phyloP scores from a whole-genome alignment of 2,113 vertebrate genomes.

The Corapipo altera region DNA sequence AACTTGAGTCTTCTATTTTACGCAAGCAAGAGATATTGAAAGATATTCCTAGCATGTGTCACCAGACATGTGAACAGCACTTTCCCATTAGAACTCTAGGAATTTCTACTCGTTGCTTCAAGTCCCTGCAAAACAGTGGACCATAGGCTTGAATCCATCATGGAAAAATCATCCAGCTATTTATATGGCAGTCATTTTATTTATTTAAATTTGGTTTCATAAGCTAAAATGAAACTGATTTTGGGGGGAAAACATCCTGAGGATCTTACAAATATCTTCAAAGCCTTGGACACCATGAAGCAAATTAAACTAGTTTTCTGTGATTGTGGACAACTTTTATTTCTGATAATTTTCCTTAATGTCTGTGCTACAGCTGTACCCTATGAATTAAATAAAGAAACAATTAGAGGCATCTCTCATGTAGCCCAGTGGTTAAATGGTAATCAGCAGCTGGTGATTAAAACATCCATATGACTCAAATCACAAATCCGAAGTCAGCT shows the following conservation, averaged over 20 bases:
- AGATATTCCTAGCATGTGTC: neutral
- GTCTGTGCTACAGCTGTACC: neutral
- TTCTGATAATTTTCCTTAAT: neutral
- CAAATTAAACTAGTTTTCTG: neutral
- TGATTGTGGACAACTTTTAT: neutral
- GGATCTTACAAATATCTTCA: neutral
- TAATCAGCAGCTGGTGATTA: conserved; percentile 32
- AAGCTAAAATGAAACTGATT: conserved; percentile 6
- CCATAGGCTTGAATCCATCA: neutral
- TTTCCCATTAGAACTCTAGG: neutral
- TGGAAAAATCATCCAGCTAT: neutral
- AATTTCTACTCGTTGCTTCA: neutral
- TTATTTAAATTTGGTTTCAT: neutral
- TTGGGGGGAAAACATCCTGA: neutral
- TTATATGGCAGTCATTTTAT: neutral
- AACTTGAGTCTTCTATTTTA: neutral
- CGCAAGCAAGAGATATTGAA: neutral
- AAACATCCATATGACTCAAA: neutral
- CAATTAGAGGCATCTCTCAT: neutral
- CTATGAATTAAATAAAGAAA: conserved; percentile 4
- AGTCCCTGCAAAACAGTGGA: neutral
- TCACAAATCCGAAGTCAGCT: neutral
- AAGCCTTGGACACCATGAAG: neutral
- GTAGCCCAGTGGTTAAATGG: neutral
- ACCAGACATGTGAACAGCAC: neutral